These are phyloP conservation scores for Drosophila azteca DNA, from an alignment of 1,140 invertebrate genomes.

Conservation along the genomic window DNA sequence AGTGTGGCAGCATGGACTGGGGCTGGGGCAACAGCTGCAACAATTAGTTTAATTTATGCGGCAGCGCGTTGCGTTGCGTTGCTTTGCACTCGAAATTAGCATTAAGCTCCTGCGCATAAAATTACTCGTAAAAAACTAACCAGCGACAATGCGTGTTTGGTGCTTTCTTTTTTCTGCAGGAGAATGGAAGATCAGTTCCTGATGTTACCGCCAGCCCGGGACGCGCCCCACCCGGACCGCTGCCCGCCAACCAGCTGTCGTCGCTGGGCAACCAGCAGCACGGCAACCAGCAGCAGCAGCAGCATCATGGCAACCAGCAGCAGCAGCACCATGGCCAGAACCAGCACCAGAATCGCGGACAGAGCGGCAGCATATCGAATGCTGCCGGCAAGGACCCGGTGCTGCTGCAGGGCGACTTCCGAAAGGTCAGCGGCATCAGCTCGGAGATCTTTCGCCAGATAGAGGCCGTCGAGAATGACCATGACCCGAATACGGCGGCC, in stretches of 20 bases:
- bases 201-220: conserved; percentile 94
- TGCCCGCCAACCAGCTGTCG: conserved; percentile 85
- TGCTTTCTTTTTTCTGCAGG: conserved; percentile 85
- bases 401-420: conserved; percentile 96
- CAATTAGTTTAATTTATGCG: conserved; percentile 74
- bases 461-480: conserved; percentile 97
- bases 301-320: conserved; percentile 56
- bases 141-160: conserved; percentile 1
- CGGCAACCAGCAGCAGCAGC: conserved; percentile 71
- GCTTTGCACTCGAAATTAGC: conserved; percentile 61
- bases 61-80: conserved; percentile 10
- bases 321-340: conserved; percentile 86
- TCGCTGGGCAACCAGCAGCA: conserved; percentile 66
- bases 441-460: conserved; percentile 98
- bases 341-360: conserved; percentile 62
- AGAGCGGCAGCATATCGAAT: conserved; percentile 56
- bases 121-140: conserved; percentile 26
- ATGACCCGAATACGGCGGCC: conserved; percentile 95
- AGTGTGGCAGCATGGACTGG: not conserved
- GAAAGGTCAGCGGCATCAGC: conserved; percentile 95
- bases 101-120: conserved; percentile 52
- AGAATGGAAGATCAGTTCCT: conserved; percentile 93
- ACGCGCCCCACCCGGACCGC: conserved; percentile 89
- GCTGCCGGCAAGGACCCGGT: conserved; percentile 89
- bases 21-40: conserved; percentile 20